Percentiles rank a stretch among this genome's conserved stretches.
These are phyloP conservation scores for Coluber constrictor DNA, from an alignment of 2,797 vertebrate species.

Conservation along the genomic window DNA sequence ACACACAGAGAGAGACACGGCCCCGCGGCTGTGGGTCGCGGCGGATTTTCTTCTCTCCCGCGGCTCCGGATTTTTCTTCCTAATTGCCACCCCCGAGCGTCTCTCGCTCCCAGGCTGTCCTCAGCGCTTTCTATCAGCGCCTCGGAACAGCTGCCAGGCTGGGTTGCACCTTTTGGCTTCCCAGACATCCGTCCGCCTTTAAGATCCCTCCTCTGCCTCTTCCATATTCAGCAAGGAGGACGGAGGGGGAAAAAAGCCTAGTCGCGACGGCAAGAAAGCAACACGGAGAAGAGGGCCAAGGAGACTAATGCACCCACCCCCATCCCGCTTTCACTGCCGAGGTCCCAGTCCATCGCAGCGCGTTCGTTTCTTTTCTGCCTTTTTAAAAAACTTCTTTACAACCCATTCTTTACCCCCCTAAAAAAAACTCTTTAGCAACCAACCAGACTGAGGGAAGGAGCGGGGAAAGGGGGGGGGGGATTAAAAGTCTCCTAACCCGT, in stretches of 20 bases:
- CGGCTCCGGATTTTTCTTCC: conserved; percentile 24
- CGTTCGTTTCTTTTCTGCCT: background rate
- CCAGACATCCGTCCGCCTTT: conserved; percentile 64
- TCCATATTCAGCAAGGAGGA: conserved; percentile 64
- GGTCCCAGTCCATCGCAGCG: background rate
- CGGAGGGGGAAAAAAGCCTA: too few species aligned
- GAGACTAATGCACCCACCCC: background rate
- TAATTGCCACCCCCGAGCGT: conserved; percentile 74
- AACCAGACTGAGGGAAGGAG: background rate
- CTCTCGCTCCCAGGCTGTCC: conserved; percentile 78
- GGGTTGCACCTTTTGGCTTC: conserved; percentile 67
- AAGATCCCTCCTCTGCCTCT: conserved; percentile 58
- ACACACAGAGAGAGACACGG: fast-evolving
- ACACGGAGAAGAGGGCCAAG: background rate
- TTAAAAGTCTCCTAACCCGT: background rate
- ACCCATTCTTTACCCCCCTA: background rate
- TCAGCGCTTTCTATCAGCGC: conserved; percentile 48
- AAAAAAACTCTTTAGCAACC: background rate
- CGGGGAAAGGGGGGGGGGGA: background rate
- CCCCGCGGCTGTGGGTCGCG: background rate
- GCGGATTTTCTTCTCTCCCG: conserved; percentile 26
- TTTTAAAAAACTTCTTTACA: background rate
- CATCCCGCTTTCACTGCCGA: background rate
- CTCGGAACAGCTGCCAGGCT: conserved; percentile 81
- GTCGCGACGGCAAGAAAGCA: background rate